Base-by-base conservation (phyloP, 2,888 invertebrate genomes). In the Craniophora ligustri region DNA sequence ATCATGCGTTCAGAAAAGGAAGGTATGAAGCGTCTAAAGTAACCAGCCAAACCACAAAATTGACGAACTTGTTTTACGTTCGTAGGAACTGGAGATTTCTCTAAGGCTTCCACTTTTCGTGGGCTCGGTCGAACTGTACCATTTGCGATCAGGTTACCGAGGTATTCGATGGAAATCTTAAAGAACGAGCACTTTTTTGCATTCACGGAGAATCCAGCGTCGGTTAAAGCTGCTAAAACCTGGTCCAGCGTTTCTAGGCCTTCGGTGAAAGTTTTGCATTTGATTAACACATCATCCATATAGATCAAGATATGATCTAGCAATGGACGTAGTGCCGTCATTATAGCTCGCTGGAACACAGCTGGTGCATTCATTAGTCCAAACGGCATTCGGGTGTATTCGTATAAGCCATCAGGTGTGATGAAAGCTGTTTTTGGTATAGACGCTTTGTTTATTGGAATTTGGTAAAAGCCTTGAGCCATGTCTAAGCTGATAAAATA, bases 321-420 rank as follows among this genome's bases (percentile, higher is more conserved):
- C 5, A 41, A 11, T 10, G 23, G 18, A 13, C 15, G 7, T 14
- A 50, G 13, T 7, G 50, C 50, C 10, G n/a, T 38, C 16, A 45
- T 51, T 13, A 51, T 51, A 14, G 38, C 38, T 3, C 51, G 10
- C 13, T 51, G 51, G 14, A 45, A 51, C 5, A 51, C 51, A 16
- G 51, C 38, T 2, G 15, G 11, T 2, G 45, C 51, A 8, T 51
- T 51, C 10, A 15, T 39, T 4, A 45, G 18, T 4, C 51, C 51
- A 8, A 45, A 51, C 3, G 50, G 50, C 50, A 44, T 44, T 14
- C 34, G 18, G 4, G 44, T n/a, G n/a, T 38, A 50, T 38, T 44
- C 42, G n/a, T 38, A 41, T 5, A 23, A 10, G 2, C 48, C 48
- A 13, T 48, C 40, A 0, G 47, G 47, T 1, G 38, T 47, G 5